These are phyloP conservation scores for Cosmia trapezina DNA, from an alignment of 2,888 invertebrate genomes.

Conservation along the genomic window DNA sequence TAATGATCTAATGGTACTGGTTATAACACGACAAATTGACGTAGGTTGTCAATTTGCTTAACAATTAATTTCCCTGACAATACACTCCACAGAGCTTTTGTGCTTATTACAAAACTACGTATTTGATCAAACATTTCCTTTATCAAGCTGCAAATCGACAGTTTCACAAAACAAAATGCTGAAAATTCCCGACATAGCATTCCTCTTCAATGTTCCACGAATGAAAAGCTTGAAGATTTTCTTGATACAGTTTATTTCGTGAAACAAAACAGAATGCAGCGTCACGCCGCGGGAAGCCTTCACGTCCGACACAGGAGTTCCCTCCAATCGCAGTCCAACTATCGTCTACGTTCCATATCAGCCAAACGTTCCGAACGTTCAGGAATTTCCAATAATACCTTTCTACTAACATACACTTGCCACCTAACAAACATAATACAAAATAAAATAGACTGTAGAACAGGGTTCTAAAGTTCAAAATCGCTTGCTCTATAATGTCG, in stretches of 20 bases:
- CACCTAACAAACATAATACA: slow-evolving; percentile 24
- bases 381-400: slow-evolving; percentile 89
- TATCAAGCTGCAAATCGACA: slow-evolving; percentile 12
- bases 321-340: slow-evolving; percentile 84
- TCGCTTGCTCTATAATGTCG: slow-evolving; percentile 40
- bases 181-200: slow-evolving; percentile 29
- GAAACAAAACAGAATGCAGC: slow-evolving; percentile 70
- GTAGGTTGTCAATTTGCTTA: background rate
- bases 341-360: slow-evolving; percentile 84
- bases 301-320: slow-evolving; percentile 78
- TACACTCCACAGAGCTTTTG: slow-evolving; percentile 4
- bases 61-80: background rate
- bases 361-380: slow-evolving; percentile 81
- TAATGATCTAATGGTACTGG: no score
- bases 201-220: slow-evolving; percentile 25
- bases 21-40: background rate
- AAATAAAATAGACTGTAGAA: slow-evolving; percentile 48
- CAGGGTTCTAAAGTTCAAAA: slow-evolving; percentile 60
- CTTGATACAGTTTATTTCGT: slow-evolving; percentile 57
- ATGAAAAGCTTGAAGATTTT: slow-evolving; percentile 51
- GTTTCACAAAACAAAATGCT: slow-evolving; percentile 22
- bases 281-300: slow-evolving; percentile 75
- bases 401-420: slow-evolving; percentile 60
- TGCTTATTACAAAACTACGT: no score
- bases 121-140: slow-evolving; percentile 30